Evolutionary conservation across 2,113 vertebrate genomes (phyloP).

Genomic region (Myotis brandtii): DNA sequence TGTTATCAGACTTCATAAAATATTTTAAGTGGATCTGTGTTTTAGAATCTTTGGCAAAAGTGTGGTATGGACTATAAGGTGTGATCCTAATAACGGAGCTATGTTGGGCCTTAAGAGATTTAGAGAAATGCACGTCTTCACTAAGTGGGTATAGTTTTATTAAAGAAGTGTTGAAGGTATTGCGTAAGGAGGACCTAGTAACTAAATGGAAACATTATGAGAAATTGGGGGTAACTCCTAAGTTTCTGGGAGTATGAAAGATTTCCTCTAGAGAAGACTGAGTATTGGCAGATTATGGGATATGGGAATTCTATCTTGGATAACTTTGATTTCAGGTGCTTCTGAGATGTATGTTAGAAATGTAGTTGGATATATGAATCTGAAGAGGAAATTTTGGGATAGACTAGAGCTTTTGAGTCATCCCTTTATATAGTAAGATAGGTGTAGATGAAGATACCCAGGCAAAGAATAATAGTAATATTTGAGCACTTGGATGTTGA

Average conservation of each 20-base stretch:
- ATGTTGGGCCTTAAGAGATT: background rate
- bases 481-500: background rate
- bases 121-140: background rate
- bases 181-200: background rate
- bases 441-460: background rate
- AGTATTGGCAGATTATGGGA: background rate
- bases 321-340: slow-evolving; percentile 2
- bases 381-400: background rate
- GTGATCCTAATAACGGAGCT: background rate
- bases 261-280: background rate
- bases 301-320: background rate
- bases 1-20: slow-evolving; percentile 17
- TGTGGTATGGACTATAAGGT: background rate
- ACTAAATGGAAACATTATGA: background rate
- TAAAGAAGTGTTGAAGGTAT: background rate
- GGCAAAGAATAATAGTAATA: background rate
- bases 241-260: background rate
- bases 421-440: background rate
- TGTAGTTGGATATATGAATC: background rate
- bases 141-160: background rate
- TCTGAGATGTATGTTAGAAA: background rate
- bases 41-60: slow-evolving; percentile 21
- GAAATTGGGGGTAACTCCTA: background rate
- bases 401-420: background rate
- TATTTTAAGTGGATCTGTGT: slow-evolving; percentile 16